These are phyloP conservation scores for Dendrolimus houi DNA, from an alignment of 2,888 invertebrate genomes.

Conservation along the genomic window DNA sequence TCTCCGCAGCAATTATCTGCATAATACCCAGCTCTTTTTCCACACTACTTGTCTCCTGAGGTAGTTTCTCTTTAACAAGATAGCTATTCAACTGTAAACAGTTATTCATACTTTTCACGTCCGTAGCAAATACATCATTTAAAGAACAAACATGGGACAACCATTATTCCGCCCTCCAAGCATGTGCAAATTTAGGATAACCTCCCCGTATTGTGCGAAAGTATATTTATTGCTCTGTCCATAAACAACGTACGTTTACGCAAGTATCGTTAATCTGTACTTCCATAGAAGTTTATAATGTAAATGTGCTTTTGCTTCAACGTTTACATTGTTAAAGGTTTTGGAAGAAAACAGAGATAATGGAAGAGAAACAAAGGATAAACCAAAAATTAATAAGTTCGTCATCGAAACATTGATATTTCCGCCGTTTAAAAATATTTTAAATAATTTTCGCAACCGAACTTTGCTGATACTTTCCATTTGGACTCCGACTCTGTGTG, in stretches of 20 bases:
- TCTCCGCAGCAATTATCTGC: constrained; percentile 80
- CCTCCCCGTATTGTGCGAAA: neutral
- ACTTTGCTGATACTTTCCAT: too few relatives aligned
- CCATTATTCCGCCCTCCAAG: constrained; percentile 3
- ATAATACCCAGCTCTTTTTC: constrained; percentile 82
- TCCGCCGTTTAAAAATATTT: too few relatives aligned
- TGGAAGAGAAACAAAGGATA: too few relatives aligned
- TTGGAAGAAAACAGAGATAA: too few relatives aligned
- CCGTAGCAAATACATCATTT: neutral
- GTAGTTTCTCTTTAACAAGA: constrained; percentile 86
- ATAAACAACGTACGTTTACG: neutral
- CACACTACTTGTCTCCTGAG: constrained; percentile 80
- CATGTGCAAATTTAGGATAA: neutral
- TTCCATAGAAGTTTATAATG: too few relatives aligned
- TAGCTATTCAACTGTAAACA: constrained; percentile 78
- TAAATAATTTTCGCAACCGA: too few relatives aligned
- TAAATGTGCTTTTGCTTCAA: too few relatives aligned
- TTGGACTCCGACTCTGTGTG: too few relatives aligned
- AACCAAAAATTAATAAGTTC: too few relatives aligned
- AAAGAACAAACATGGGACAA: neutral
- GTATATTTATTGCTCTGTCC: constrained; percentile 11
- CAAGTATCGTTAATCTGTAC: neutral
- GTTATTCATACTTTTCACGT: neutral
- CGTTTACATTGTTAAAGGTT: too few relatives aligned
- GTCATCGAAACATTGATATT: too few relatives aligned